These are phyloP conservation scores for Puntigrus tetrazona DNA, from an alignment of 2,113 vertebrate genomes.

Conservation along the genomic window DNA sequence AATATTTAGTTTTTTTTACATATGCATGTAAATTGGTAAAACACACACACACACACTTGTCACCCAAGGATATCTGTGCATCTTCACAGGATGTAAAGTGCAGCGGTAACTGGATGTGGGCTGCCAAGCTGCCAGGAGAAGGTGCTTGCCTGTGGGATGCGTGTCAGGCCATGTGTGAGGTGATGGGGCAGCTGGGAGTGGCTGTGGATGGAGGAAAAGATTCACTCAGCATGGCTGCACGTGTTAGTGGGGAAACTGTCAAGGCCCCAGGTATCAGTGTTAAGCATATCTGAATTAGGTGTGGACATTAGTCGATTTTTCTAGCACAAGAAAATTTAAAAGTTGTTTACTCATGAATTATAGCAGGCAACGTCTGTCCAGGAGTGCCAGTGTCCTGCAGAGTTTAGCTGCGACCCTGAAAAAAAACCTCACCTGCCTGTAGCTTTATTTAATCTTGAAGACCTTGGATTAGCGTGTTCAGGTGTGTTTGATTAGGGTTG, in stretches of 20 bases:
- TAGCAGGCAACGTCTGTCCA: too few relatives aligned
- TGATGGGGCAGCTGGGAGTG: conserved; percentile 84
- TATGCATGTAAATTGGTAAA: neutral
- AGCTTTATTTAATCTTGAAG: too few relatives aligned
- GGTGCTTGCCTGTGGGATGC: conserved; percentile 83
- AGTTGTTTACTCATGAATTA: neutral
- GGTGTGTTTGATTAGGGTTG: neutral
- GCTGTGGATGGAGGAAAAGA: conserved; percentile 92
- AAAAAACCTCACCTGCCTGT: too few relatives aligned
- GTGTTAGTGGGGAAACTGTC: conserved; percentile 81
- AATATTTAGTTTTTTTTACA: too few relatives aligned
- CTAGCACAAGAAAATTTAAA: neutral
- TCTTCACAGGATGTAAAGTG: conserved; percentile 86
- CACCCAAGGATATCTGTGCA: neutral
- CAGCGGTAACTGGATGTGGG: conserved; percentile 96
- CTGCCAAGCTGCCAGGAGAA: conserved; percentile 87
- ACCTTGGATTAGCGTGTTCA: too few relatives aligned
- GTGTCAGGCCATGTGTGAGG: conserved; percentile 85
- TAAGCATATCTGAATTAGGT: neutral
- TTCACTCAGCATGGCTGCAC: conserved; percentile 92
- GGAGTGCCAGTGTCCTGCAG: too few relatives aligned
- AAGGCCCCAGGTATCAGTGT: conserved; percentile 82
- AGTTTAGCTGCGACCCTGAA: too few relatives aligned
- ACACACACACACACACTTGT: neutral
- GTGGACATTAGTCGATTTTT: neutral